Evolutionary conservation across 1,140 invertebrate genomes (phyloP).

Genomic region (Drosophila grimshawi): DNA sequence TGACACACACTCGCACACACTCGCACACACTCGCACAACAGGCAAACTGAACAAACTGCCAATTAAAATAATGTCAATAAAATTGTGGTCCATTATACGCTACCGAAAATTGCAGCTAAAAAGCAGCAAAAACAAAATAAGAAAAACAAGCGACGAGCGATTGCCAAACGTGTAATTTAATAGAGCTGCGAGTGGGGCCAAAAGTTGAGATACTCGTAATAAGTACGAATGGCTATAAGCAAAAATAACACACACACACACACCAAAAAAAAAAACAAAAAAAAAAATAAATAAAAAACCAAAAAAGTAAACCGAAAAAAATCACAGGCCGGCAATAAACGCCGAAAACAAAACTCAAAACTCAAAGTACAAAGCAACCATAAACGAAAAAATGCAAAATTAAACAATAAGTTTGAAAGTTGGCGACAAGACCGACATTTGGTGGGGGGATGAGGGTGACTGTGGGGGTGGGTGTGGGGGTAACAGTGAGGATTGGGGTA

Average conservation of each 20-base stretch:
- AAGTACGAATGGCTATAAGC: slow-evolving; percentile 30
- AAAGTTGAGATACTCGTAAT: slow-evolving; percentile 69
- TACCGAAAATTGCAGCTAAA: slow-evolving; percentile 75
- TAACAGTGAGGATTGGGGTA: neutral
- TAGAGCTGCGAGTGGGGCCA: slow-evolving; percentile 67
- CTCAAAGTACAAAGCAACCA: slow-evolving; percentile 77
- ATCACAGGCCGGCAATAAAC: slow-evolving; percentile 79
- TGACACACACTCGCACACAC: slow-evolving; percentile 11
- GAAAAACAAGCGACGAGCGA: slow-evolving; percentile 42
- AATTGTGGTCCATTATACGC: slow-evolving; percentile 82
- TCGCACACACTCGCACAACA: slow-evolving; percentile 15
- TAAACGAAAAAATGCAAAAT: slow-evolving; percentile 64
- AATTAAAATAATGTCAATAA: slow-evolving; percentile 84
- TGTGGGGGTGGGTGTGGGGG: neutral
- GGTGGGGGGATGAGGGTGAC: neutral
- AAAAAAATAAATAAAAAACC: neutral
- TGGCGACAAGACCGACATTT: slow-evolving; percentile 32
- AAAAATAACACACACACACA: neutral
- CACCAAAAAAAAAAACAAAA: slow-evolving; percentile 13
- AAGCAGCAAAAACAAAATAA: slow-evolving; percentile 26
- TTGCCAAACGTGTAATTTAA: slow-evolving; percentile 77
- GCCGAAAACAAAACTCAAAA: slow-evolving; percentile 50
- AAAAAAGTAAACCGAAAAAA: slow-evolving; percentile 45
- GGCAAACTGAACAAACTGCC: slow-evolving; percentile 60
- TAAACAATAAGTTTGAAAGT: slow-evolving; percentile 81